These are phyloP conservation scores for Hyles euphorbiae DNA, from an alignment of 1,140 invertebrate species.

Conservation along the genomic window DNA sequence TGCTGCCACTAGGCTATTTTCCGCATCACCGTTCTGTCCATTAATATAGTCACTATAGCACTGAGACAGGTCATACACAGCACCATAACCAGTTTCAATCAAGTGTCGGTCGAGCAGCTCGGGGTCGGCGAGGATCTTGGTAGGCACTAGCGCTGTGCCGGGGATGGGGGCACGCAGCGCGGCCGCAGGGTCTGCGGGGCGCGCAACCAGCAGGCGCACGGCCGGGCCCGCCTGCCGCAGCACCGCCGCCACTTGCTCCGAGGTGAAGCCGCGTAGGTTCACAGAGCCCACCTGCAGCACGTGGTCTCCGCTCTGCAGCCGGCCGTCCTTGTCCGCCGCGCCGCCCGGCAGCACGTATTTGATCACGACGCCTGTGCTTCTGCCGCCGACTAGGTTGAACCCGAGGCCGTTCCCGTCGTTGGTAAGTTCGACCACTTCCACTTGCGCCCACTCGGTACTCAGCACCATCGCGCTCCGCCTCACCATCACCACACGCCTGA, in stretches of 20 bases:
- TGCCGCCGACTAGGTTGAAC: conserved; percentile 96
- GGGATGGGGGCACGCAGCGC: conserved; percentile 81
- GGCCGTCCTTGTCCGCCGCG: conserved; percentile 91
- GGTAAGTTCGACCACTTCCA: conserved; percentile 91
- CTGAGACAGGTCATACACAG: conserved; percentile 67
- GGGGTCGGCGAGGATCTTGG: conserved; percentile 87
- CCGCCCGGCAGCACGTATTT: conserved; percentile 95
- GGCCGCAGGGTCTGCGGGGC: conserved; percentile 86
- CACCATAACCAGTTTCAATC: conserved; percentile 81
- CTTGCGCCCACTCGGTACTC: conserved; percentile 94
- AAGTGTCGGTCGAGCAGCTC: conserved; percentile 88
- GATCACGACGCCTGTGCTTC: conserved; percentile 97
- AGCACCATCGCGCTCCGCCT: conserved; percentile 78
- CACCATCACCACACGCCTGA: conserved; percentile 48
- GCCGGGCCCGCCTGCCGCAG: conserved; percentile 90
- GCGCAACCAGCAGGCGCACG: conserved; percentile 92
- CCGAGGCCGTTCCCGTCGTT: conserved; percentile 88
- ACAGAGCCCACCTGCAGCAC: conserved; percentile 96
- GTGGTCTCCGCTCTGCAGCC: conserved; percentile 94
- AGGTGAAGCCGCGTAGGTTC: conserved; percentile 92
- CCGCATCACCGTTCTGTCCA: conserved; percentile 51
- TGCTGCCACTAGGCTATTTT: conserved; percentile 52
- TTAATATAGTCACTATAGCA: conserved; percentile 67
- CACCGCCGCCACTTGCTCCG: conserved; percentile 95
- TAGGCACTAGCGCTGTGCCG: conserved; percentile 82